These are phyloP conservation scores for Carassius auratus DNA, from an alignment of 2,113 vertebrate species.

Conservation along the genomic window DNA sequence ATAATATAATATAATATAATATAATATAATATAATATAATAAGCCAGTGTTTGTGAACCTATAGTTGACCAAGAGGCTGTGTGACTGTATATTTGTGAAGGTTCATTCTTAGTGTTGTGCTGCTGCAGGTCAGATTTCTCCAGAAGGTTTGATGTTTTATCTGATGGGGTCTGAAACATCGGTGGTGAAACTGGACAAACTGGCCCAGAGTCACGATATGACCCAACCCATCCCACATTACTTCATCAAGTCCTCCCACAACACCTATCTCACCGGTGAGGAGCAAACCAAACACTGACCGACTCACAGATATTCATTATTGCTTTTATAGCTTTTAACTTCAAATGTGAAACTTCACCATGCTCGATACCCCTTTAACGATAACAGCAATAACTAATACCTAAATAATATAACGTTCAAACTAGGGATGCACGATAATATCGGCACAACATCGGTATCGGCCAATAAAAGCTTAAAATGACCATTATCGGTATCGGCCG, in stretches of 20 bases:
- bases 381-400: no score
- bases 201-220: constrained; percentile 90
- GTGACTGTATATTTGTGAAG: background rate
- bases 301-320: no score
- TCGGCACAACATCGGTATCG: no score
- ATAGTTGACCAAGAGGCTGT: background rate
- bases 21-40: no score
- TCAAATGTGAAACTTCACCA: no score
- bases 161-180: constrained; percentile 90
- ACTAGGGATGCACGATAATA: no score
- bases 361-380: no score
- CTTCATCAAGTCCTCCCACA: constrained; percentile 97
- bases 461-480: no score
- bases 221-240: constrained; percentile 90
- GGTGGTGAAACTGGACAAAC: constrained; percentile 82
- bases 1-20: no score
- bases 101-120: background rate
- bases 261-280: constrained; percentile 93
- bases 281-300: background rate
- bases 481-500: no score
- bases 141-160: constrained; percentile 90
- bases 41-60: background rate
- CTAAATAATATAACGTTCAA: no score
- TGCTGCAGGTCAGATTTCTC: constrained; percentile 86
- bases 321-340: no score